Evolutionary conservation across 2,797 vertebrate species (phyloP).

Genomic region (Thripadectes ignobilis): DNA sequence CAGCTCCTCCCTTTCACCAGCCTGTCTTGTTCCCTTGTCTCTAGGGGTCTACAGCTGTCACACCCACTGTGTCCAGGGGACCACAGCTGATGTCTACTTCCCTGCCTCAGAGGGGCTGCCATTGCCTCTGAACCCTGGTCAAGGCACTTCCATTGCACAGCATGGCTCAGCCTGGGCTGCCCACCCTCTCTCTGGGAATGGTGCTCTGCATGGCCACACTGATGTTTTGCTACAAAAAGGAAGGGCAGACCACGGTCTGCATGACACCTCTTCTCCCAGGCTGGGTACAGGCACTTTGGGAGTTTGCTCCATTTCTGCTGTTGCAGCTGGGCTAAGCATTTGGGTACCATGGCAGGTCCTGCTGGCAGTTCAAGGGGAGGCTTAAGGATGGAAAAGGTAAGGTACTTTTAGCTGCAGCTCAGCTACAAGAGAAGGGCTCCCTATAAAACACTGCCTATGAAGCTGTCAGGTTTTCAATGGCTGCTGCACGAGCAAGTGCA

Average conservation of each 20-base stretch:
- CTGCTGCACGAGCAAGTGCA: background rate
- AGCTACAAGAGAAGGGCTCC: background rate
- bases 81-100: background rate
- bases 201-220: background rate
- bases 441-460: background rate
- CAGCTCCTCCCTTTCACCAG: background rate
- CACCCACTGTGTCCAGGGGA: background rate
- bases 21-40: background rate
- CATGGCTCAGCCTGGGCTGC: background rate
- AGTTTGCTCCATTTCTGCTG: background rate
- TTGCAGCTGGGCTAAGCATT: background rate
- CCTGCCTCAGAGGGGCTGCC: background rate
- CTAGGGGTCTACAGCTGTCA: background rate
- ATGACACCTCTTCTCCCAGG: background rate
- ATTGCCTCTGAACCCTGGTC: fast-evolving
- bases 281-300: background rate
- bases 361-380: background rate
- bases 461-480: background rate
- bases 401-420: background rate
- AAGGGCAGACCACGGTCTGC: background rate
- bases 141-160: background rate
- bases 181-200: background rate
- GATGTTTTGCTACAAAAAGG: fast-evolving
- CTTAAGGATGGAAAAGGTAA: background rate
- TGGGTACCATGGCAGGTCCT: background rate